phyloP scores from a whole-genome alignment of 1,140 invertebrate genomes.

The Apis dorsata region DNA sequence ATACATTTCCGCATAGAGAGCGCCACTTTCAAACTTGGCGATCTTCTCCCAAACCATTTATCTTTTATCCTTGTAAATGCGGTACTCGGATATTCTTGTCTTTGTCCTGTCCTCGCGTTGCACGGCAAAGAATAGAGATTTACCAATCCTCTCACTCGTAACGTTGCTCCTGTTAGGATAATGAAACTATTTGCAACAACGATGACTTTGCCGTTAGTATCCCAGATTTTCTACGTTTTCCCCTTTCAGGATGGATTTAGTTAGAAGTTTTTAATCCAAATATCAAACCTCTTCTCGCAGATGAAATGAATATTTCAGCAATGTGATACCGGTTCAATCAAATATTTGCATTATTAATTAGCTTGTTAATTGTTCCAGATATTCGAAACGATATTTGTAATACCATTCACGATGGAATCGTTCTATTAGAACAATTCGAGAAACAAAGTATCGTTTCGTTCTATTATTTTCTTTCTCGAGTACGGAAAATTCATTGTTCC shows the following conservation, averaged over 20 bases:
- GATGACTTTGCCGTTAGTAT: not conserved
- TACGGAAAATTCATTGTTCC: not conserved
- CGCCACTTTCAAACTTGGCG: slow-evolving; percentile 45
- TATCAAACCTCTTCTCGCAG: no score
- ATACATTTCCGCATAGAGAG: slow-evolving; percentile 58
- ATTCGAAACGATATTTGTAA: not conserved
- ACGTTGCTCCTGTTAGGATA: slow-evolving; percentile 3
- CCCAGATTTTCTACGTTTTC: not conserved
- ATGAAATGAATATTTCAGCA: no score
- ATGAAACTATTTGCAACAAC: slow-evolving; percentile 27
- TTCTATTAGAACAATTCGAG: not conserved
- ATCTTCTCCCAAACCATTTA: slow-evolving; percentile 33
- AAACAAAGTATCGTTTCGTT: not conserved
- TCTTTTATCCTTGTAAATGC: slow-evolving; percentile 39
- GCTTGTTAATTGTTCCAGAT: no score
- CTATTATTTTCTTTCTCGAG: no score
- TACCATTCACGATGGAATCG: not conserved
- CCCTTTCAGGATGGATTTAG: not conserved
- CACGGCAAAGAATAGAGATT: slow-evolving; percentile 11
- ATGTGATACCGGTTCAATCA: no score
- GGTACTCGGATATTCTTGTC: not conserved
- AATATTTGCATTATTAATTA: no score
- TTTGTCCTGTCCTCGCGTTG: not conserved
- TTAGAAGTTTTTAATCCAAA: not conserved
- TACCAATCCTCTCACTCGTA: not conserved